phyloP scores from a whole-genome alignment of 2,888 invertebrate species.

The Aelia acuminata region DNA sequence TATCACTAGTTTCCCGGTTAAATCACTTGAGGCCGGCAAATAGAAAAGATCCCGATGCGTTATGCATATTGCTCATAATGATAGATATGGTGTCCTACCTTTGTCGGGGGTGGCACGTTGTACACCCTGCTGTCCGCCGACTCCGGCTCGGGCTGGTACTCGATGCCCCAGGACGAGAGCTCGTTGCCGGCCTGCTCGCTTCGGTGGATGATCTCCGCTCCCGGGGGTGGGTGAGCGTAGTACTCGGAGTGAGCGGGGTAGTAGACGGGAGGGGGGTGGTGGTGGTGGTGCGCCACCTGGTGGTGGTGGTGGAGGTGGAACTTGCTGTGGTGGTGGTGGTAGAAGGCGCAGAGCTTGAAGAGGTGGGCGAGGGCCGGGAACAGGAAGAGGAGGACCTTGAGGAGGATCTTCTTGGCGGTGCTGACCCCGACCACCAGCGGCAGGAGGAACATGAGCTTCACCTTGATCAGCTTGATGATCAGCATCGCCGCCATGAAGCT shows the following conservation, averaged over 20 bases:
- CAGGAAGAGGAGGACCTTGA: conserved; percentile 84
- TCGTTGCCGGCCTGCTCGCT: conserved; percentile 65
- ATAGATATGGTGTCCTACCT: too few species aligned
- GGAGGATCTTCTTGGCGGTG: conserved; percentile 86
- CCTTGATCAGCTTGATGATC: conserved; percentile 83
- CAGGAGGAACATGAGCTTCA: conserved; percentile 84
- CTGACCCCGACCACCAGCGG: conserved; percentile 85
- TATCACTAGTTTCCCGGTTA: too few species aligned
- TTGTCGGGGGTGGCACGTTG: background rate
- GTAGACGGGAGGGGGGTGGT: conserved; percentile 71
- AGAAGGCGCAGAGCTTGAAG: conserved; percentile 88
- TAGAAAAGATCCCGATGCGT: too few species aligned
- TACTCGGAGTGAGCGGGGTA: conserved; percentile 63
- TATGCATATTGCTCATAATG: too few species aligned
- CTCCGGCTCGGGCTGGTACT: conserved; percentile 63
- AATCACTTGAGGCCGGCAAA: too few species aligned
- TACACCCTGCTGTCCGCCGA: conserved; percentile 19
- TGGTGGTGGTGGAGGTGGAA: conserved; percentile 85
- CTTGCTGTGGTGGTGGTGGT: conserved; percentile 82
- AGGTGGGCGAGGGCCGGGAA: conserved; percentile 87
- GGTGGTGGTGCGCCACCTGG: conserved; percentile 80
- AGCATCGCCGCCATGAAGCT: conserved; percentile 83
- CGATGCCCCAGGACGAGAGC: conserved; percentile 67
- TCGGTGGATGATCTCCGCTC: conserved; percentile 65
- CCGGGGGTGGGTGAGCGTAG: conserved; percentile 65